A percentile compares a stretch with the other conserved stretches of the same genome.
phyloP scores from a whole-genome alignment of 2,113 vertebrate genomes.

The Callopanchax toddi region DNA sequence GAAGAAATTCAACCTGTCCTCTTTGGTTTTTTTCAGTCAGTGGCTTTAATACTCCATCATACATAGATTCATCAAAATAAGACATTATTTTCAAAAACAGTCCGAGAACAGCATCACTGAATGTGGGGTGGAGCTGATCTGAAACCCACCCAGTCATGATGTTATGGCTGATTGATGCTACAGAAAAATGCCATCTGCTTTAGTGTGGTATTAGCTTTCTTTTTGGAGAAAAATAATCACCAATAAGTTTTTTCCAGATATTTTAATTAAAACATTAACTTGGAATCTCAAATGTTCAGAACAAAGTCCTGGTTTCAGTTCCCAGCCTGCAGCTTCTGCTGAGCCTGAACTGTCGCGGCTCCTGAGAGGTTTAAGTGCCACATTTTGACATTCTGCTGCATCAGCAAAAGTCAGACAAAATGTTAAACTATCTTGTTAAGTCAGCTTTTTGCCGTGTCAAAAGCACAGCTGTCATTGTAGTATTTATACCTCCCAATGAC shows the following conservation, averaged over 20 bases:
- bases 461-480: neutral
- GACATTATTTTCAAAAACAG: too few species aligned
- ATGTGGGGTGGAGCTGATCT: too few species aligned
- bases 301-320: neutral
- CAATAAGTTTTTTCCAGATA: too few species aligned
- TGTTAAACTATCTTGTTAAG: neutral
- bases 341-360: neutral
- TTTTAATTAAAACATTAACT: neutral
- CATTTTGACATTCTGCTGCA: constrained; percentile 1
- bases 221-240: neutral
- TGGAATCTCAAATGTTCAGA: neutral
- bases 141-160: too few species aligned
- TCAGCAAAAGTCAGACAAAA: neutral
- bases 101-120: too few species aligned
- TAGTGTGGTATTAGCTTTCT: neutral
- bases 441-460: neutral
- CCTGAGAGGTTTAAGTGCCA: neutral
- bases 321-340: neutral
- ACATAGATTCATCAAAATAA: too few species aligned
- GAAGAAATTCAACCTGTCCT: too few species aligned
- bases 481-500: neutral
- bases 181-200: too few species aligned
- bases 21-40: too few species aligned
- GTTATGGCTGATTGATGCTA: too few species aligned
- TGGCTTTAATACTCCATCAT: too few species aligned